phyloP scores from a whole-genome alignment of 2,888 invertebrate species.

The Theretra japonica region DNA sequence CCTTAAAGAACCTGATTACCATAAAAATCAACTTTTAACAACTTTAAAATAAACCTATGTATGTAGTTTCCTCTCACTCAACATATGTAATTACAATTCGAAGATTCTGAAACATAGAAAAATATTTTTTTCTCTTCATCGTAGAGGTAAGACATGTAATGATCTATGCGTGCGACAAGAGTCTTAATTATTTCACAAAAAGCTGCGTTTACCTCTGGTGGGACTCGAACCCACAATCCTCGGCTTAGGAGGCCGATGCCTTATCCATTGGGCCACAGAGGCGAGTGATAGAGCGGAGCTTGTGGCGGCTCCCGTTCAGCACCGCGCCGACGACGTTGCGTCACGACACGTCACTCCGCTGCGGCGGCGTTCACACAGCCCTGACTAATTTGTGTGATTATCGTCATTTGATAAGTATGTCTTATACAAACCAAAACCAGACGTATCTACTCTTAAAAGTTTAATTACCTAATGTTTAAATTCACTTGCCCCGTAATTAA shows the following conservation, averaged over 20 bases:
- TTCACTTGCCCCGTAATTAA: not conserved
- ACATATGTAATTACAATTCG: not conserved
- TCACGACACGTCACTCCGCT: conserved; percentile 55
- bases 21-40: too few relatives aligned
- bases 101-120: not conserved
- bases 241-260: conserved; percentile 94
- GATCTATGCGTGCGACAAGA: too few relatives aligned
- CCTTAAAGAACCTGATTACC: too few relatives aligned
- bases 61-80: not conserved
- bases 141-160: not conserved
- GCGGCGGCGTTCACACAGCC: conserved; percentile 56
- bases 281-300: conserved; percentile 93
- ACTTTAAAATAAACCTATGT: too few relatives aligned
- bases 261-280: conserved; percentile 94
- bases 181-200: conserved; percentile 52
- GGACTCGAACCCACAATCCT: conserved; percentile 94
- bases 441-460: not conserved
- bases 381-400: conserved; percentile 25
- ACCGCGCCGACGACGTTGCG: conserved; percentile 62
- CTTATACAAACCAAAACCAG: not conserved
- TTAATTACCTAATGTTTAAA: not conserved
- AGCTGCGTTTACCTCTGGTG: conserved; percentile 89
- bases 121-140: not conserved
- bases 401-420: conserved; percentile 7
- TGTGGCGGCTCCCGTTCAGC: conserved; percentile 82